Percentiles rank a stretch among this genome's conserved stretches.
Evolutionary conservation across 2,888 invertebrate species (phyloP).

Genomic region (Callosobruchus maculatus): DNA sequence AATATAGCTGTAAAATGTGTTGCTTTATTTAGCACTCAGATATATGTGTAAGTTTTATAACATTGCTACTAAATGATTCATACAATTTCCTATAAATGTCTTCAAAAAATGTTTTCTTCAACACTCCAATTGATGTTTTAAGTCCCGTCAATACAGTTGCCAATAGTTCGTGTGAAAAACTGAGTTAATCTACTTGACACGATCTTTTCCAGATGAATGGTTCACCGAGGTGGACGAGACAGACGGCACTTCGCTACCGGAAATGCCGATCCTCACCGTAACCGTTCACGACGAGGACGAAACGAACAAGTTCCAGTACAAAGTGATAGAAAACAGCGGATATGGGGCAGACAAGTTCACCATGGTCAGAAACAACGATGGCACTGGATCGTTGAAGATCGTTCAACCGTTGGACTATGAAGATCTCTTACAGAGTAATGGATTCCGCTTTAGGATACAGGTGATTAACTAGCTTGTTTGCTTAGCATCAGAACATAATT

Average conservation of each 20-base stretch:
- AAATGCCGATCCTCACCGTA: slow-evolving; percentile 90
- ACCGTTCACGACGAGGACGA: slow-evolving; percentile 95
- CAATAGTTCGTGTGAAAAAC: too few relatives aligned
- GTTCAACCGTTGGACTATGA: slow-evolving; percentile 95
- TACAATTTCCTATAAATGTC: too few relatives aligned
- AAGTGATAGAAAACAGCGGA: slow-evolving; percentile 85
- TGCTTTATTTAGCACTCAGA: too few relatives aligned
- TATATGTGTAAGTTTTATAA: too few relatives aligned
- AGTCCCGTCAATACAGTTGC: too few relatives aligned
- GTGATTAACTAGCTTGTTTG: too few relatives aligned
- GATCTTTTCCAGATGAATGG: slow-evolving; percentile 69
- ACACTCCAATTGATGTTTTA: too few relatives aligned
- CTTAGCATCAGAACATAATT: too few relatives aligned
- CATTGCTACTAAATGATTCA: too few relatives aligned
- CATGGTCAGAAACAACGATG: slow-evolving; percentile 94
- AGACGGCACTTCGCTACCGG: slow-evolving; percentile 85
- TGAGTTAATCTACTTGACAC: too few relatives aligned
- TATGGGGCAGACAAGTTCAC: slow-evolving; percentile 96
- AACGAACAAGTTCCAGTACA: slow-evolving; percentile 94
- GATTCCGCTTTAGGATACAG: slow-evolving; percentile 91
- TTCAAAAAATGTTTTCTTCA: too few relatives aligned
- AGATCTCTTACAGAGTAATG: slow-evolving; percentile 90
- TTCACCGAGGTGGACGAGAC: slow-evolving; percentile 95
- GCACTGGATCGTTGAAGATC: slow-evolving; percentile 91
- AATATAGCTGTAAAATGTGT: too few relatives aligned